Evolutionary conservation across 1,140 invertebrate genomes (phyloP), one percentile per base, ranked within the genome.

Genomic region (Plodia interpunctella): DNA sequence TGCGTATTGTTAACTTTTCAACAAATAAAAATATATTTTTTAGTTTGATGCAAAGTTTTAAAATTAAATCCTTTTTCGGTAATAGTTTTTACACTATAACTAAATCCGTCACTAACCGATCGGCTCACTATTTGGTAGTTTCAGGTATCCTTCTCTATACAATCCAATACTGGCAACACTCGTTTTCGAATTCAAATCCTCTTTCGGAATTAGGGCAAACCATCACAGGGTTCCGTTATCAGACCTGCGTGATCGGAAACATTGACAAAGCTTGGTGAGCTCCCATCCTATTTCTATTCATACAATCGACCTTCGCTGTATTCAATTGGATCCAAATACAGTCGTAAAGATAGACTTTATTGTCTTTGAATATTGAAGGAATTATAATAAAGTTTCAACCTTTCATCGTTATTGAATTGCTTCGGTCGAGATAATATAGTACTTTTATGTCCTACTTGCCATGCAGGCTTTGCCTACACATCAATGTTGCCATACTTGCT

Each of bases 321-420:
- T 44, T 44, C 13, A 44, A 44, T 44, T 44, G 38, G 15, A 44
- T 44, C n/a, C 13, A 44, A 44, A 44, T 44, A 44, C 38, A 44
- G 38, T 17, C 38, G 38, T 44, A 44, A 44, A 44, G 13, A 44
- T 17, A 44, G 5, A 44, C 38, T 44, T 44, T 44, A 44, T 44
- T 44, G 38, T 44, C 38, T 44, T 44, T 44, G 38, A 44, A 44
- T 44, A 15, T 44, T 44, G 38, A 44, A 44, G 38, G 38, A n/a
- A 15, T 15, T 44, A 44, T 44, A 44, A 44, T 44, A 35, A 35
- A 44, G 38, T 44, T 44, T 44, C 38, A 17, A 44, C 38, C 38
- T 44, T 44, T 44, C 38, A 44, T 44, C 1, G 38, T 44, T 44
- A 44, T 44, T 44, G 38, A 17, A 44, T 15, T 44, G 38, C 2